Conservation (phyloP, 35 echinoderm and acorn worm genomes). For the Anneissia japonica region DNA sequence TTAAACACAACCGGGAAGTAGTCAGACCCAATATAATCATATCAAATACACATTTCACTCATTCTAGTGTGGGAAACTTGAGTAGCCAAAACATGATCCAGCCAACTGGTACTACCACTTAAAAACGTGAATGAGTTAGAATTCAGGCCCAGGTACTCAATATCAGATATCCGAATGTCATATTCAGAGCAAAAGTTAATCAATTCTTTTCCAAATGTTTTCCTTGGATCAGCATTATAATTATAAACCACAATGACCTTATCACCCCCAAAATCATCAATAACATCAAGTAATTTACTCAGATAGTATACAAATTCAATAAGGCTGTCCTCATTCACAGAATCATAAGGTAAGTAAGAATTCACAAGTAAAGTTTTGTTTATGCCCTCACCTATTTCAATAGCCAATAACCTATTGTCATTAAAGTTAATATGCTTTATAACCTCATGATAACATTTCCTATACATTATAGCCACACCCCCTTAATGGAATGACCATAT, state of each 20-base stretch:
- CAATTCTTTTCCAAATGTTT: background rate
- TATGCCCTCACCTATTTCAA: background rate
- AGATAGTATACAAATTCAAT: background rate
- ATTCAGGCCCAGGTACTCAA: too few relatives aligned
- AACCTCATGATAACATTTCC: background rate
- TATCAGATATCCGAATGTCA: background rate
- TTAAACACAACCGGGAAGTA: too few relatives aligned
- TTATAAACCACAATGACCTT: background rate
- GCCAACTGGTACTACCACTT: too few relatives aligned
- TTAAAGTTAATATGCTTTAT: background rate
- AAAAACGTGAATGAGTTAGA: too few relatives aligned
- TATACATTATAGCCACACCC: background rate
- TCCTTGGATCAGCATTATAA: background rate
- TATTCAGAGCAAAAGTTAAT: background rate
- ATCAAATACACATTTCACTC: too few relatives aligned
- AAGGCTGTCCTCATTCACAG: background rate
- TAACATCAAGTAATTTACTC: background rate
- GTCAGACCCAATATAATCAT: too few relatives aligned
- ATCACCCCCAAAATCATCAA: background rate
- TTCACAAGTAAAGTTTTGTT: background rate
- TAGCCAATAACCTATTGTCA: background rate
- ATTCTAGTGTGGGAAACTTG: too few relatives aligned
- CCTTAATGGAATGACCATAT: too few relatives aligned
- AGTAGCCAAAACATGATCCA: too few relatives aligned
- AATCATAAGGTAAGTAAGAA: background rate